These are phyloP conservation scores for Otus sunia DNA, from an alignment of 2,113 vertebrate genomes.

Conservation along the genomic window DNA sequence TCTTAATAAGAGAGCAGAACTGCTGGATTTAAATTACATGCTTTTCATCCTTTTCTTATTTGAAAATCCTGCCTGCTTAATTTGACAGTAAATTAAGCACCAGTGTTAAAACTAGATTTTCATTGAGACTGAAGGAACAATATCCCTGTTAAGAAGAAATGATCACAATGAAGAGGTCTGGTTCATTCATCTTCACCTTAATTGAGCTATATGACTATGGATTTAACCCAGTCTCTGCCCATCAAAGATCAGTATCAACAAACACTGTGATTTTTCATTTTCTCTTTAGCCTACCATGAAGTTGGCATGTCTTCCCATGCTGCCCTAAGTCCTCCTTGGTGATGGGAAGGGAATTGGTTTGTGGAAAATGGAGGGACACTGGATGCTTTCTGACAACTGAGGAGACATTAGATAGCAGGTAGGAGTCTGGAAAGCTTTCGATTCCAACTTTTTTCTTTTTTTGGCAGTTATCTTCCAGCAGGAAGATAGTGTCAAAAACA, in stretches of 20 bases:
- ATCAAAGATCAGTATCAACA: background rate
- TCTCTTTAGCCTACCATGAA: background rate
- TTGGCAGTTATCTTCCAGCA: background rate
- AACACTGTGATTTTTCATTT: background rate
- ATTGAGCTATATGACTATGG: background rate
- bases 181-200: background rate
- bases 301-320: background rate
- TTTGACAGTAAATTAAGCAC: slow-evolving; percentile 31
- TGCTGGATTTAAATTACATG: slow-evolving; percentile 17
- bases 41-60: background rate
- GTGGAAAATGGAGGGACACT: background rate
- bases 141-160: background rate
- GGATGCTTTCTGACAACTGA: background rate
- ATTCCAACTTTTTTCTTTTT: background rate
- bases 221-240: background rate
- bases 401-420: background rate
- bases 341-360: background rate
- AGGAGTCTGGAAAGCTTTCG: background rate
- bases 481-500: background rate
- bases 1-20: background rate
- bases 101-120: background rate
- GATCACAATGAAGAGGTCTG: background rate
- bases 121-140: background rate
- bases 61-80: background rate
- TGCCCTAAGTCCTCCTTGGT: background rate